Conservation (phyloP, 2,797 vertebrate species). For the Telmatherina bonti region DNA sequence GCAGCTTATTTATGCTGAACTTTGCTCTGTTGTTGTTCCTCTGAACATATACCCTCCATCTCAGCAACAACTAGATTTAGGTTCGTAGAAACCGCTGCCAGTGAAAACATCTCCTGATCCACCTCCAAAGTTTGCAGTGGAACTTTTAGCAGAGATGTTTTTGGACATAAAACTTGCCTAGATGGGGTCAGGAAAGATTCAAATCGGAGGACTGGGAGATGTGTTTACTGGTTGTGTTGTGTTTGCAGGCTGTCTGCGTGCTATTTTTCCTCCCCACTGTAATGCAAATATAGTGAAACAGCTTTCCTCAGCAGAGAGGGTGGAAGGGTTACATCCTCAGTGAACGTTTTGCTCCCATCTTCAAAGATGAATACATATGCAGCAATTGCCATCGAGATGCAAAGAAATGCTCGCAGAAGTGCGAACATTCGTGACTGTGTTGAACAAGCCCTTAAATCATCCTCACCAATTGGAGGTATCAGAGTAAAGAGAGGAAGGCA, state of each 20-base stretch:
- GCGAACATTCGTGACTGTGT: conserved; percentile 42
- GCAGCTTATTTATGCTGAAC: background rate
- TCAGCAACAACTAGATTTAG: conserved; percentile 20
- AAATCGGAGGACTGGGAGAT: conserved; percentile 13
- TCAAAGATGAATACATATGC: conserved; percentile 1
- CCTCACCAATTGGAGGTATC: conserved; percentile 45
- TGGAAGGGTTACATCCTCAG: conserved; percentile 41
- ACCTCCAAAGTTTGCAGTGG: background rate
- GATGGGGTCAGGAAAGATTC: conserved; percentile 21
- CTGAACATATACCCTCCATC: background rate
- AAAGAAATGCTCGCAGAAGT: conserved; percentile 16
- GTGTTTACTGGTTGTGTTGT: conserved; percentile 39
- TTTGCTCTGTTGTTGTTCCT: background rate
- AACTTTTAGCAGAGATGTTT: no score
- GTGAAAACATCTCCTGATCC: conserved; percentile 6
- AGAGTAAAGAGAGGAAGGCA: conserved; percentile 5
- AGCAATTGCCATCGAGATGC: background rate
- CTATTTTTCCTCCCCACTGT: conserved; percentile 43
- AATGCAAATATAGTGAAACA: conserved; percentile 59
- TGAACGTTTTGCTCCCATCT: conserved; percentile 7
- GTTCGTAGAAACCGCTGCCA: background rate
- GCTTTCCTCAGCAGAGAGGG: conserved; percentile 57
- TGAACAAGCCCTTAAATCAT: conserved; percentile 69
- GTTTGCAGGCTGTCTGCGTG: conserved; percentile 30
- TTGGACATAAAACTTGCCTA: conserved; percentile 8